Base-by-base conservation (phyloP, 2,113 vertebrate genomes). In the Fregata magnificens region DNA sequence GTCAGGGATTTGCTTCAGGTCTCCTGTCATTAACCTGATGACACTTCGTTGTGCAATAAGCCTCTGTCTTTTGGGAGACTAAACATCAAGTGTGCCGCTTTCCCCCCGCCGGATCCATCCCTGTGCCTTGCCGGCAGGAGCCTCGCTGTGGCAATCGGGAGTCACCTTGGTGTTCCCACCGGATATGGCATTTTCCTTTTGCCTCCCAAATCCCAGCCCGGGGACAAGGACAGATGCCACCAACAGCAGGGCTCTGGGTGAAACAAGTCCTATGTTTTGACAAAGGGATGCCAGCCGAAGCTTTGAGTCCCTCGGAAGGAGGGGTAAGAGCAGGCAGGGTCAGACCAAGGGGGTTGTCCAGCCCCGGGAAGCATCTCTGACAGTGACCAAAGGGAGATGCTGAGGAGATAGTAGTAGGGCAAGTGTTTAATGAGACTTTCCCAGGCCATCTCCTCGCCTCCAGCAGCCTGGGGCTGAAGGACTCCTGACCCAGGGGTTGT, bases 1-100 rank as follows among this genome's bases (percentile, higher is more conserved):
- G 2, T 84, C 83, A 90, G 90, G 67, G 90, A 94, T 96, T 94
- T 94, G 53, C 74, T 94, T 85, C 82, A 79, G 84, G 91, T 95
- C 53, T 72, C 53, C 77, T 73, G n/a, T 76, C 87, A 94, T 79
- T 91, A 87, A 76, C 53, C 78, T 21, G 16, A 50, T 56, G 87
- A 91, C 76, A 90, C 84, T 94, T 82, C 3, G 4, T 66, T 90
- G 70, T 61, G 74, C 82, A 85, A 32, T 82, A 89, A 91, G 62
- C 81, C 32, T 58, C 63, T 61, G 47, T 31, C 84, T 93, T 96
- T 85, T 17, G 42, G 84, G 85, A 91, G 66, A 29, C 74, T 72
- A 36, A 95, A 90, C 90, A 72, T 76, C 90, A 82, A 87, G 74
- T 0, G 0, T 42, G 56, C 21, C 0, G 1, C 61, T 72, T 92